phyloP scores from a whole-genome alignment of 2,797 vertebrate species.

The Sparus aurata region DNA sequence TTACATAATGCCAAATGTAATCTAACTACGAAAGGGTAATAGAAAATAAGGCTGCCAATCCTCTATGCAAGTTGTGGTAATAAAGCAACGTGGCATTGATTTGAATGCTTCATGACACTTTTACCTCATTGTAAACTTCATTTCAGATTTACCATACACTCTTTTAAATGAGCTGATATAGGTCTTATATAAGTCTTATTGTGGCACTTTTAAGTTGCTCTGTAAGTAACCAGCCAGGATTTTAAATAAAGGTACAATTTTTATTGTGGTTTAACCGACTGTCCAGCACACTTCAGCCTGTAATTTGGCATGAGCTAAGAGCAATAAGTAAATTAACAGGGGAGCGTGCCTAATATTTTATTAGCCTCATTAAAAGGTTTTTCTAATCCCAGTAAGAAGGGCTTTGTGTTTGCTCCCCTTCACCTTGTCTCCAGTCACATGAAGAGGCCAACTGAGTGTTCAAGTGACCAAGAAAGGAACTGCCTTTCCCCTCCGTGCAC shows the following conservation, averaged over 20 bases:
- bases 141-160: constrained; percentile 17
- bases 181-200: constrained; percentile 17
- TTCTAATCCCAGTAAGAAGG: constrained; percentile 47
- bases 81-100: background rate
- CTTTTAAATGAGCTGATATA: background rate
- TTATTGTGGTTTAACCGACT: constrained; percentile 29
- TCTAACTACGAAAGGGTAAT: background rate
- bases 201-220: background rate
- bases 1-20: background rate
- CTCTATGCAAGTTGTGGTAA: background rate
- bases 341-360: constrained; percentile 56
- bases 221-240: background rate
- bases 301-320: constrained; percentile 33
- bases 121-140: constrained; percentile 8
- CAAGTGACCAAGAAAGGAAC: constrained; percentile 56
- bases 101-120: background rate
- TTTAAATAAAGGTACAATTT: constrained; percentile 31
- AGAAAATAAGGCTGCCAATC: background rate
- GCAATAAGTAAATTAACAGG: constrained; percentile 43
- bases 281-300: background rate
- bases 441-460: constrained; percentile 53
- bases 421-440: constrained; percentile 45
- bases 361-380: constrained; percentile 36
- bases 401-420: constrained; percentile 49
- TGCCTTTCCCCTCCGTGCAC: constrained; percentile 53